Conservation (phyloP, 2,113 vertebrate genomes). For the Epinephelus moara region DNA sequence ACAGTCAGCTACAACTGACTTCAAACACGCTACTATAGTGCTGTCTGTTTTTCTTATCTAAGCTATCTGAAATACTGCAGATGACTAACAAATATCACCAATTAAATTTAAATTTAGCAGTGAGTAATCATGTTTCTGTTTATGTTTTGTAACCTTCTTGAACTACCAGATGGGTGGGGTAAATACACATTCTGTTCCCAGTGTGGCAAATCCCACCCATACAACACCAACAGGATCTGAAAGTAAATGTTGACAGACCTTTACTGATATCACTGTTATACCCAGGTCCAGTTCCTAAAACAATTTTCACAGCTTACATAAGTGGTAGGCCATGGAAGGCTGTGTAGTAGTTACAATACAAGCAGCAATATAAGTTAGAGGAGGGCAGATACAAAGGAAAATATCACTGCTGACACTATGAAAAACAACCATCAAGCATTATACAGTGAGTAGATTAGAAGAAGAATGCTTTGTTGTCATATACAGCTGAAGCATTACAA, state of each 20-base stretch:
- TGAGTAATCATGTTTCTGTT: conserved; percentile 27
- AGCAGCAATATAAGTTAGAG: too few relatives aligned
- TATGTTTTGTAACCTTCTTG: not conserved
- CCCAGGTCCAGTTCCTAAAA: conserved; percentile 7
- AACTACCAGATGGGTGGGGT: conserved; percentile 20
- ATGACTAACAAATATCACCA: not conserved
- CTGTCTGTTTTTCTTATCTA: not conserved
- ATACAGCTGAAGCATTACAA: not conserved
- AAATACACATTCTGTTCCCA: conserved; percentile 7
- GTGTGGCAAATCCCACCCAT: conserved; percentile 1
- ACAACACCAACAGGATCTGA: conserved; percentile 11
- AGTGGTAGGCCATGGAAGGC: not conserved
- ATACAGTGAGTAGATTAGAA: not conserved
- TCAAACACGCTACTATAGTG: conserved; percentile 29
- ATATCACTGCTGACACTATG: not conserved
- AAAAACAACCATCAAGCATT: not conserved
- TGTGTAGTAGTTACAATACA: too few relatives aligned
- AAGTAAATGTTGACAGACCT: conserved; percentile 3
- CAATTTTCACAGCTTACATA: not conserved
- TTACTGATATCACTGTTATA: not conserved
- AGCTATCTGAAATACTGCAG: not conserved
- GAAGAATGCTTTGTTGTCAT: not conserved
- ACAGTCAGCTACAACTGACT: conserved; percentile 23
- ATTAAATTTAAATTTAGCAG: conserved; percentile 15
- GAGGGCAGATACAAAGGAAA: too few relatives aligned